These are phyloP conservation scores for Erebia palarica DNA, from an alignment of 2,888 invertebrate species.

Conservation along the genomic window DNA sequence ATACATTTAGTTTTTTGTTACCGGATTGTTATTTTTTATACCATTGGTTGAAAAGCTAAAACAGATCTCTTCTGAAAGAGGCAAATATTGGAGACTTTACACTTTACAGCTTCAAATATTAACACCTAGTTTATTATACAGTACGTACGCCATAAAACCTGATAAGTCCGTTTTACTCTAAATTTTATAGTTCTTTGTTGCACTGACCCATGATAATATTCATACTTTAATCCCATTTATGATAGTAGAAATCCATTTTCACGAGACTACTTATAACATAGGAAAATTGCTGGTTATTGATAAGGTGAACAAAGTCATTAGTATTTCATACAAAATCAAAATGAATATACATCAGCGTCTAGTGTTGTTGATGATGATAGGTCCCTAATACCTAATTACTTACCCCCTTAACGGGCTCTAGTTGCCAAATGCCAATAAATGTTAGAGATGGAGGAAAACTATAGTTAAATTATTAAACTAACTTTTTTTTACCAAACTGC, in stretches of 20 bases:
- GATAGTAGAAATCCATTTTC: neutral
- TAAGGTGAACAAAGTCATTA: neutral
- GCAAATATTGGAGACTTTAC: neutral
- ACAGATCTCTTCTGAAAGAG: neutral
- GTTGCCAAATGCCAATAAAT: no score
- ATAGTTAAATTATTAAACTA: no score
- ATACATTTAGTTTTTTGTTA: neutral
- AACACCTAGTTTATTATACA: neutral
- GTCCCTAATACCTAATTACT: no score
- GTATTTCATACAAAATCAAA: no score
- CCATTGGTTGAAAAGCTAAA: neutral
- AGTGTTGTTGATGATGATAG: no score
- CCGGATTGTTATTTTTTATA: neutral
- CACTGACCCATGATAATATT: conserved; percentile 37
- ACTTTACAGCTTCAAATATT: neutral
- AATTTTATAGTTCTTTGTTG: conserved; percentile 36
- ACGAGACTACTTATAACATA: conserved; percentile 15
- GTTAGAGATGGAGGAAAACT: no score
- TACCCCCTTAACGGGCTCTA: no score
- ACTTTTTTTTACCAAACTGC: neutral
- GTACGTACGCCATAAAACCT: conserved; percentile 28
- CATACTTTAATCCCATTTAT: neutral
- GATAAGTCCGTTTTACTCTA: conserved; percentile 37
- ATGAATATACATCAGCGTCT: no score
- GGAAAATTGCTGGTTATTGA: conserved; percentile 1